Evolutionary conservation across 2,888 invertebrate species (phyloP).

Genomic region (Schizaphis graminum): DNA sequence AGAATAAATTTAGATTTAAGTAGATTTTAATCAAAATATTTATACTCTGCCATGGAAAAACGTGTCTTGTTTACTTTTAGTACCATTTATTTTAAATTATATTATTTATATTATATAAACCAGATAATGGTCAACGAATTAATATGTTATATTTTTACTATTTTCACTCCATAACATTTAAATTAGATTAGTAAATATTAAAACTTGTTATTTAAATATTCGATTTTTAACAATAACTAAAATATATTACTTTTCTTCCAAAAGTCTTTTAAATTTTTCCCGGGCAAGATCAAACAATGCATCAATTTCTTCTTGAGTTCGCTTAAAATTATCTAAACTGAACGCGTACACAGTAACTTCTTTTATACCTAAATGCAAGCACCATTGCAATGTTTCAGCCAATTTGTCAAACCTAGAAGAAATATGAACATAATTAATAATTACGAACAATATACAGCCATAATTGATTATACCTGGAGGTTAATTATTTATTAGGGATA

Average conservation of each 20-base stretch:
- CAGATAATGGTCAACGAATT: neutral
- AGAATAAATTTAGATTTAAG: neutral
- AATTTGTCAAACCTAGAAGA: slow-evolving; percentile 81
- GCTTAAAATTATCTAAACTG: slow-evolving; percentile 98
- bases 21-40: neutral
- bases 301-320: slow-evolving; percentile 89
- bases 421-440: slow-evolving; percentile 21
- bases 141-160: neutral
- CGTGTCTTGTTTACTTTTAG: neutral
- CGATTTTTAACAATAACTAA: neutral
- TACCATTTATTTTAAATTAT: neutral
- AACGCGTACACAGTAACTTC: slow-evolving; percentile 99
- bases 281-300: slow-evolving; percentile 88
- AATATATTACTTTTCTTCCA: slow-evolving; percentile 81
- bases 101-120: neutral
- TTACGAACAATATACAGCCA: neutral
- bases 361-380: slow-evolving; percentile 86
- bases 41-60: neutral
- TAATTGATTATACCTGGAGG: neutral
- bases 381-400: slow-evolving; percentile 88
- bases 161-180: neutral
- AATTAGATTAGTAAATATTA: neutral
- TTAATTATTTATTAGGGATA: neutral
- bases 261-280: slow-evolving; percentile 85
- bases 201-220: neutral